These are phyloP conservation scores for Lasioglossum villosulum DNA, from an alignment of 2,888 invertebrate species.

Conservation along the genomic window DNA sequence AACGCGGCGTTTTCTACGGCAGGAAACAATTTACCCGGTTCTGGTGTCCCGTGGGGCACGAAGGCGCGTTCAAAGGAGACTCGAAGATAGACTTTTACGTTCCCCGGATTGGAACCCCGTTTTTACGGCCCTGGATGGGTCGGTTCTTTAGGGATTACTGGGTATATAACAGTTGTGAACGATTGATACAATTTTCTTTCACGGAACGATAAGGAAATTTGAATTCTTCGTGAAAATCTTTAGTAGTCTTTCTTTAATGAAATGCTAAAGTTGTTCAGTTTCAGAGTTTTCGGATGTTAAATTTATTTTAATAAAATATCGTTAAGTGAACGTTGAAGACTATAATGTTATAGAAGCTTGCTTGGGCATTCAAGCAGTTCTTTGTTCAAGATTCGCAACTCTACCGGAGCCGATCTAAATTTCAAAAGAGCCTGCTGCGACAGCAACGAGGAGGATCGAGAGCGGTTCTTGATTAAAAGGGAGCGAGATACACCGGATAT, in stretches of 20 bases:
- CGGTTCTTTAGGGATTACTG: neutral
- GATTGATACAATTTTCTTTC: neutral
- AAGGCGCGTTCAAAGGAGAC: neutral
- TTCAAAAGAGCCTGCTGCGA: neutral
- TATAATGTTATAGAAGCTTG: neutral
- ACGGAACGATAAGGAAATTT: neutral
- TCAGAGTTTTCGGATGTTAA: neutral
- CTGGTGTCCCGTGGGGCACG: conserved; percentile 2
- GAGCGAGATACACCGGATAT: conserved; percentile 19
- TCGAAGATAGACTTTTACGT: neutral
- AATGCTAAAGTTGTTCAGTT: neutral
- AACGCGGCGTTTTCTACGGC: conserved; percentile 36
- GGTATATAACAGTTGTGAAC: neutral
- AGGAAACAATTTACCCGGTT: conserved; percentile 52
- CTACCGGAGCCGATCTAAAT: conserved; percentile 1
- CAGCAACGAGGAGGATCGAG: neutral
- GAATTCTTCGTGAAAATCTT: neutral
- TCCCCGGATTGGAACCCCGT: neutral
- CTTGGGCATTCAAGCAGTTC: neutral
- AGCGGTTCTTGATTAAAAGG: neutral
- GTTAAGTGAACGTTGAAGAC: neutral
- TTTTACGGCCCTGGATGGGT: neutral
- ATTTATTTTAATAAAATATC: neutral
- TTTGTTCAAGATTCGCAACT: neutral
- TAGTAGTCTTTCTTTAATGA: neutral